These are phyloP conservation scores for Eremobia ochroleuca DNA, from an alignment of 2,888 invertebrate species.

Conservation along the genomic window DNA sequence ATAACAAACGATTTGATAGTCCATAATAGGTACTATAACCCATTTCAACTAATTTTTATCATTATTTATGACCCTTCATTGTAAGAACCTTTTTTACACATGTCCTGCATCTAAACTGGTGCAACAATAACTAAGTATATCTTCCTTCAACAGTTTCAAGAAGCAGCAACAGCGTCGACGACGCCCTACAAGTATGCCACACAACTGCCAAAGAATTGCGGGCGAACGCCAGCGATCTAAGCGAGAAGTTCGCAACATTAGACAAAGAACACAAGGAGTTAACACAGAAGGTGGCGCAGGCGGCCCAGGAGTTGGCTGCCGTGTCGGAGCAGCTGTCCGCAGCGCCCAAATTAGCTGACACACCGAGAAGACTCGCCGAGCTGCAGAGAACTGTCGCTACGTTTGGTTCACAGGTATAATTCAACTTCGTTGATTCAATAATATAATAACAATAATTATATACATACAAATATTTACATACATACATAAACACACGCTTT, in stretches of 20 bases:
- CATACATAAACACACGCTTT: background rate
- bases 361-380: conserved; percentile 90
- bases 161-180: conserved; percentile 93
- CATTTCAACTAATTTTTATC: background rate
- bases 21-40: background rate
- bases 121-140: background rate
- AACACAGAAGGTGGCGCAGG: conserved; percentile 80
- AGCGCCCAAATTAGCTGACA: conserved; percentile 91
- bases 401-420: conserved; percentile 91
- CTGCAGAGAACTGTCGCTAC: conserved; percentile 91
- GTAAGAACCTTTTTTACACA: background rate
- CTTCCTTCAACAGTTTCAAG: conserved; percentile 90
- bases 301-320: conserved; percentile 87
- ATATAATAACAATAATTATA: no score
- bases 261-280: conserved; percentile 89
- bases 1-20: background rate
- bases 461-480: no score
- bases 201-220: conserved; percentile 93
- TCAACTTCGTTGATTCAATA: background rate
- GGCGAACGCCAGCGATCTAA: conserved; percentile 92
- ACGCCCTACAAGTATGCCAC: conserved; percentile 93
- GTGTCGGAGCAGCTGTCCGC: conserved; percentile 91
- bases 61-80: background rate
- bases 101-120: background rate
- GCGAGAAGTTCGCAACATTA: conserved; percentile 90